Conservation (phyloP, 1,140 invertebrate genomes). For the Coptotermes formosanus region DNA sequence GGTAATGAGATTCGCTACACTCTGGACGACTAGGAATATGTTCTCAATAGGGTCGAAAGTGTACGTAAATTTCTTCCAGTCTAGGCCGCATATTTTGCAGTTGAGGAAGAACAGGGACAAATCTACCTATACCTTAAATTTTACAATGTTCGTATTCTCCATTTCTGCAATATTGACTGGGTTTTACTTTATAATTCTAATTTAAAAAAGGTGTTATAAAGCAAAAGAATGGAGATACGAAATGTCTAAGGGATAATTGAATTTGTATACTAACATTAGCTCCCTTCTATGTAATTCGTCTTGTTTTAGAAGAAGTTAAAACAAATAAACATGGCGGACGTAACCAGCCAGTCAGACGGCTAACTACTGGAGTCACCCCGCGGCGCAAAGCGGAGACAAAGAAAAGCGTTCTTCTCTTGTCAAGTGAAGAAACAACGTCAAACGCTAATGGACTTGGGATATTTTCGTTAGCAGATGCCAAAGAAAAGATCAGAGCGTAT, state of each 20-base stretch:
- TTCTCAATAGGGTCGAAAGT: too few species aligned
- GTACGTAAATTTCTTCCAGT: too few species aligned
- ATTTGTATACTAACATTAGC: not conserved
- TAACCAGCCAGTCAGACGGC: conserved; percentile 16
- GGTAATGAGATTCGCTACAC: too few species aligned
- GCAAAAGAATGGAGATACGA: not conserved
- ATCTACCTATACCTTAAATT: too few species aligned
- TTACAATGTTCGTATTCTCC: too few species aligned
- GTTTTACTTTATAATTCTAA: too few species aligned
- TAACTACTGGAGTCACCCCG: conserved; percentile 13
- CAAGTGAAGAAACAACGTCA: conserved; percentile 12
- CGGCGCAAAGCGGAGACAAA: conserved; percentile 8
- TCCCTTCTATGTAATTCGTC: conserved; percentile 1
- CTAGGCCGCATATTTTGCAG: too few species aligned
- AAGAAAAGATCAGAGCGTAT: not conserved
- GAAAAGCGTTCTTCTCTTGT: conserved; percentile 15
- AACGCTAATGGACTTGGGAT: conserved; percentile 10
- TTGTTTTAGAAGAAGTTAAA: conserved; percentile 12
- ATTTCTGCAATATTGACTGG: too few species aligned
- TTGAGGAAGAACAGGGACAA: too few species aligned
- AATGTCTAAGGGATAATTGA: not conserved
- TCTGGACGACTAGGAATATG: too few species aligned
- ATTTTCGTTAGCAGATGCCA: conserved; percentile 16
- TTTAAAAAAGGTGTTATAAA: not conserved
- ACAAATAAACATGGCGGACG: conserved; percentile 9